Conservation (phyloP, 2,113 vertebrate species). For the Gymnogyps californianus region DNA sequence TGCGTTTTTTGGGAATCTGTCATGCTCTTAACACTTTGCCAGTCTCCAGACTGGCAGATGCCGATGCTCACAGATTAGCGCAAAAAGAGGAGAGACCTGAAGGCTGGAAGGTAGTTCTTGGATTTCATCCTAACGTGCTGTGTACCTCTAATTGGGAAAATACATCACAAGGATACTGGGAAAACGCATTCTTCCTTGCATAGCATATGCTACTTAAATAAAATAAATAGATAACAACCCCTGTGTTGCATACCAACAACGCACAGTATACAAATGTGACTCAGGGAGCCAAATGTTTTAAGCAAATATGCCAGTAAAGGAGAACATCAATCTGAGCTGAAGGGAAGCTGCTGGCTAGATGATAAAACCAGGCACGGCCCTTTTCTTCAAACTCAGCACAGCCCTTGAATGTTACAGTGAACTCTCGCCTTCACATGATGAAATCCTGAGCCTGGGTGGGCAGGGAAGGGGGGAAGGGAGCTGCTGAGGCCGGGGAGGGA, state of each 20-base stretch:
- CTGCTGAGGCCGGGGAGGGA: background rate
- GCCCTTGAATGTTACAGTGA: background rate
- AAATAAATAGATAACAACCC: background rate
- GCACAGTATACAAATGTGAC: background rate
- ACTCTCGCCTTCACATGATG: background rate
- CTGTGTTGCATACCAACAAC: background rate
- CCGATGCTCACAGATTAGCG: background rate
- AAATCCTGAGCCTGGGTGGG: background rate
- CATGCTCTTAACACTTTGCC: background rate
- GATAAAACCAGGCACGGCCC: background rate
- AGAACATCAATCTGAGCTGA: background rate
- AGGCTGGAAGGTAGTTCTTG: background rate
- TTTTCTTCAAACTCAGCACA: background rate
- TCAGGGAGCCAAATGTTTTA: background rate
- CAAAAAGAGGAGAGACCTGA: background rate
- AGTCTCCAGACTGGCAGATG: slow-evolving; percentile 2
- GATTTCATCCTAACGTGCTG: background rate
- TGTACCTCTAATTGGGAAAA: background rate
- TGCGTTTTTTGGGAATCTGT: background rate
- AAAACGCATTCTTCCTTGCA: background rate
- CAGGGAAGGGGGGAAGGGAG: background rate
- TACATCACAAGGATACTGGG: background rate
- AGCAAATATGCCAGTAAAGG: background rate
- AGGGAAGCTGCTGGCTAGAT: background rate
- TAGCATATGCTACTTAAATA: background rate